phyloP scores from a whole-genome alignment of 2,113 vertebrate species.

The human (Homo sapiens) region GRCh38 chr9:82264501-82265000 shows the following conservation, averaged over 20 bases:
- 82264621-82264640: background rate
- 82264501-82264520: background rate
- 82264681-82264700: background rate
- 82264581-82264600: background rate
- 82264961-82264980: background rate
- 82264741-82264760: background rate
- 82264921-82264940: slow-evolving; percentile 27
- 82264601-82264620: slow-evolving; percentile 18
- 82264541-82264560: background rate
- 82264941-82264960: background rate
- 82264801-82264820: slow-evolving; percentile 18
- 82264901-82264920: background rate
- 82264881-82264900: slow-evolving; percentile 38
- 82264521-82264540: slow-evolving; percentile 18
- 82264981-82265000: background rate
- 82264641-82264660: slow-evolving; percentile 15
- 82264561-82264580: background rate
- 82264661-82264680: background rate
- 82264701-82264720: slow-evolving; percentile 6
- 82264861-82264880: slow-evolving; percentile 6
- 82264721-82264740: background rate
- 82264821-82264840: slow-evolving; percentile 52
- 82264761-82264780: background rate
- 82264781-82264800: background rate
- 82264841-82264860: slow-evolving; percentile 5